Evolutionary conservation across 2,113 vertebrate species (phyloP).

Genomic region (Grus americana): DNA sequence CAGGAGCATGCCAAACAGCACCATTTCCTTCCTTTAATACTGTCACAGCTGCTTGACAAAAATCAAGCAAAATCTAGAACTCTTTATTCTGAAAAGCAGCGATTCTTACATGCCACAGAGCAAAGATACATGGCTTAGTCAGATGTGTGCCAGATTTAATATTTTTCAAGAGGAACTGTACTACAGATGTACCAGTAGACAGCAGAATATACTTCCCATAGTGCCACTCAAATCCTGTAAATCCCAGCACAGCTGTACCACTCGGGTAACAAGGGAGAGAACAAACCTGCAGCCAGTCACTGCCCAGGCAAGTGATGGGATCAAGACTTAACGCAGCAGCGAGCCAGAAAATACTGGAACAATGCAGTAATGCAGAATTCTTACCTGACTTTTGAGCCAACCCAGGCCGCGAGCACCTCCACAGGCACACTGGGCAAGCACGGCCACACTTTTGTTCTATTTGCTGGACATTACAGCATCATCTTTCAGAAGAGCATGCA

Average conservation of each 20-base stretch:
- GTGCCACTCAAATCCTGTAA: neutral
- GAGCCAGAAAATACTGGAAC: neutral
- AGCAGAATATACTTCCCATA: neutral
- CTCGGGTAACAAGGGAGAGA: neutral
- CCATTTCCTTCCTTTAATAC: neutral
- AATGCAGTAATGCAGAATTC: neutral
- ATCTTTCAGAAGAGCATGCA: neutral
- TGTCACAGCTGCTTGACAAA: neutral
- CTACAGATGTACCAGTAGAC: neutral
- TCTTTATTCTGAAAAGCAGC: neutral
- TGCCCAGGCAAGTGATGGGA: neutral
- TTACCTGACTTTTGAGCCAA: neutral
- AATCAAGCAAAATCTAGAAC: neutral
- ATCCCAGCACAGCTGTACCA: neutral
- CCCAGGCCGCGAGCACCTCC: neutral
- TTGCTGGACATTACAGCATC: neutral
- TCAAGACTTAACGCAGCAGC: neutral
- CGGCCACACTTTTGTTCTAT: fast-evolving
- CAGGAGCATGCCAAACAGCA: neutral
- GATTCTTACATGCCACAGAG: neutral
- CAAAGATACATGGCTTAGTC: neutral
- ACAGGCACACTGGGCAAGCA: neutral
- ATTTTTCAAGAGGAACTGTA: neutral
- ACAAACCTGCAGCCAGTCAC: neutral
- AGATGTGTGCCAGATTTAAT: neutral